Percentiles rank a stretch among this genome's conserved stretches.
phyloP scores from a whole-genome alignment of 2,113 vertebrate genomes.

The Sterna hirundo region DNA sequence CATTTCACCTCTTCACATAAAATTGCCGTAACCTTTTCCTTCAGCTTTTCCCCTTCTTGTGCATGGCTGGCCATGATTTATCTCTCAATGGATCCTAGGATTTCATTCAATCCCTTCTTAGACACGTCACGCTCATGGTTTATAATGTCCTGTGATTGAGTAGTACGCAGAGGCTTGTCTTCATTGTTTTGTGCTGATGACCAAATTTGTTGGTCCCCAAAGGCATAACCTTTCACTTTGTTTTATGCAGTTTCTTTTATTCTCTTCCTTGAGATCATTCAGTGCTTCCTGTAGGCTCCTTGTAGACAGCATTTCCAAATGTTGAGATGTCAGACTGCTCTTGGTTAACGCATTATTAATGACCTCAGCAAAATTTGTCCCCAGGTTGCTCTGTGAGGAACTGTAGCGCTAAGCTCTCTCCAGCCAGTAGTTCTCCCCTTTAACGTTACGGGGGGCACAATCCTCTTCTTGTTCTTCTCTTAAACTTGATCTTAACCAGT shows the following conservation, averaged over 20 bases:
- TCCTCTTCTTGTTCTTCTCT: not conserved
- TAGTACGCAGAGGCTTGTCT: not conserved
- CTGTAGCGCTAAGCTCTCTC: not conserved
- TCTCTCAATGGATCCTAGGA: not conserved
- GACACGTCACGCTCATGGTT: not conserved
- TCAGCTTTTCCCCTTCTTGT: not conserved
- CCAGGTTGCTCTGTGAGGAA: not conserved
- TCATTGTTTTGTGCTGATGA: not conserved
- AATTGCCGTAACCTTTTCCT: not conserved
- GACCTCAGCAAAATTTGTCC: not conserved
- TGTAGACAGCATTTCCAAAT: not conserved
- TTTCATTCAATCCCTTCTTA: not conserved
- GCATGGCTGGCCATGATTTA: not conserved
- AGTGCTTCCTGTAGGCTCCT: not conserved
- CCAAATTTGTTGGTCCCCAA: constrained; percentile 12
- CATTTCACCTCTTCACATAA: not conserved
- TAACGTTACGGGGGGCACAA: not conserved
- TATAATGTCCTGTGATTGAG: not conserved
- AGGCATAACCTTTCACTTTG: not conserved
- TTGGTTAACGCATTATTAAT: not conserved
- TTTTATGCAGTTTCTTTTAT: not conserved
- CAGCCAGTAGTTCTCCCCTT: not conserved
- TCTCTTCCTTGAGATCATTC: not conserved
- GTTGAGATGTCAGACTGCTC: not conserved
- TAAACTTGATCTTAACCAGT: not conserved